Percentiles rank a stretch among this genome's conserved stretches.
phyloP scores from a whole-genome alignment of 2,888 invertebrate species.

The Aspidiotus destructor region DNA sequence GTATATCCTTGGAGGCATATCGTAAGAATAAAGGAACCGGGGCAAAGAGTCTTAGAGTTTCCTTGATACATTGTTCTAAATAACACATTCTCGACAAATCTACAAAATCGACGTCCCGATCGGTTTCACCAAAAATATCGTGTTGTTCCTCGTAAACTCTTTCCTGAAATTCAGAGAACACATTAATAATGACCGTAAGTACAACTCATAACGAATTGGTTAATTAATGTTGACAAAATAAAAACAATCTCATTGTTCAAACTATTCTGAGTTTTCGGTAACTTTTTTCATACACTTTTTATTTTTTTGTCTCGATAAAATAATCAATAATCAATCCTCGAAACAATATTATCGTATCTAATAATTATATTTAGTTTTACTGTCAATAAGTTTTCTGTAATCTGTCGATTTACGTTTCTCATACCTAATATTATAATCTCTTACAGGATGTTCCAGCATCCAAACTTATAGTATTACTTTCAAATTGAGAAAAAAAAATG shows the following conservation, averaged over 20 bases:
- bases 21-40: conserved; percentile 35
- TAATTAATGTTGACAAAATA: neutral
- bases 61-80: conserved; percentile 36
- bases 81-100: conserved; percentile 41
- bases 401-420: neutral
- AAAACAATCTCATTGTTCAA: neutral
- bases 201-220: neutral
- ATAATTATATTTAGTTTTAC: neutral
- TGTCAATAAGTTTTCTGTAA: neutral
- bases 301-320: neutral
- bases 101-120: conserved; percentile 42
- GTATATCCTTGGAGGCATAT: conserved; percentile 35
- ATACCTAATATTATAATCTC: neutral
- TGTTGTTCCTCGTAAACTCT: conserved; percentile 36
- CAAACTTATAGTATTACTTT: neutral
- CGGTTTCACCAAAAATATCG: conserved; percentile 36
- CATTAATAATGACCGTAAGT: too few relatives aligned
- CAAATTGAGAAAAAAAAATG: neutral
- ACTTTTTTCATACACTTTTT: neutral
- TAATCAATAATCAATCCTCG: neutral
- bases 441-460: neutral
- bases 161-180: conserved; percentile 30
- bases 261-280: neutral
- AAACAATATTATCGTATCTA: neutral
- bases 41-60: conserved; percentile 36